Evolutionary conservation across 2,113 vertebrate species (phyloP), one percentile per base, ranked within the genome.

Genomic region (Sapajus apella): DNA sequence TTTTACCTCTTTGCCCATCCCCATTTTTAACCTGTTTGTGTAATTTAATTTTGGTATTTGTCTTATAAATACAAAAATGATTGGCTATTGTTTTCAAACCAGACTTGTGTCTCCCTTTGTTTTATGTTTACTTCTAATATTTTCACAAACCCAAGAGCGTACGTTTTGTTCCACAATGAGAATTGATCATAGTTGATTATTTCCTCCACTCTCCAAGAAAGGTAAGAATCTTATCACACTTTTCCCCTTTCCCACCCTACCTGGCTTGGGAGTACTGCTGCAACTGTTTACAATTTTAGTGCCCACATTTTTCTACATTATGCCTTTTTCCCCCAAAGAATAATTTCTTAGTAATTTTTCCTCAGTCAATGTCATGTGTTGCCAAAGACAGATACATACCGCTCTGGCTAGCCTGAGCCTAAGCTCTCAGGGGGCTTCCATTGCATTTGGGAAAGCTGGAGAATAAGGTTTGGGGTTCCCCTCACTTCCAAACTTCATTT

Each of bases 401-500:
- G 10, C 45, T 73, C 47, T 83, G 23, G 7, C n/a, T 70, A 61
- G 18, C 30, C 21, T 3, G 37, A 30, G 8, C 4, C 9, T n/a
- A 47, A 56, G 45, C 32, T 64, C 3, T 4, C 1, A 4, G 32
- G 25, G 6, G 32, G 40, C 9, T n/a, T 3, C 9, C 0, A 3
- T 0, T n/a, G 30, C 40, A 8, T 55, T 52, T 40, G 23, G 25
- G 68, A 70, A 91, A 32, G 40, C 5, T 68, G 61, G 40, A 61
- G 5, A 32, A 32, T 1, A 3, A 40, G 45, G 10, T 0, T 45
- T 3, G 0, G 37, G 50, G 7, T 12, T 11, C 21, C 43, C 1
- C 25, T 20, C 12, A 0, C 6, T 30, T 66, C 35, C 64, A 77
- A 52, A 66, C 16, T 32, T 20, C 23, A 55, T 50, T 47, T 50